These are phyloP conservation scores for Tetrapedia diversipes DNA, from an alignment of 2,888 invertebrate genomes.

Conservation along the genomic window DNA sequence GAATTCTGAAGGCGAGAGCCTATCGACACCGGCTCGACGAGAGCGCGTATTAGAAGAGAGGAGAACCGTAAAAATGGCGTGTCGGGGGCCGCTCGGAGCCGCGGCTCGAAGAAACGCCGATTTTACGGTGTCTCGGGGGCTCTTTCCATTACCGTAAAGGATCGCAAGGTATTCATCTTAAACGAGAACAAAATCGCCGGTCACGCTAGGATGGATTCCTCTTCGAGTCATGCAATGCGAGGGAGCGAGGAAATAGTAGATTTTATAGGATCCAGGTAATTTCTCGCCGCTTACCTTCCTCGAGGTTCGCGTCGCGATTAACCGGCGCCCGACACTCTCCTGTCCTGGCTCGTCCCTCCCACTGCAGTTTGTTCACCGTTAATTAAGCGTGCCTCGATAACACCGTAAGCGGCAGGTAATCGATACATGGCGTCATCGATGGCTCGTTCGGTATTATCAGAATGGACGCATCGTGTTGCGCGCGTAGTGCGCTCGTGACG, in stretches of 20 bases:
- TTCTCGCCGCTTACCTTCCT: slow-evolving; percentile 42
- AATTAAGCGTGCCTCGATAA: slow-evolving; percentile 69
- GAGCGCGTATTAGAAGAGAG: background rate
- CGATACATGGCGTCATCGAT: slow-evolving; percentile 66
- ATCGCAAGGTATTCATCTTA: slow-evolving; percentile 37
- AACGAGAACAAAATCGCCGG: slow-evolving; percentile 50
- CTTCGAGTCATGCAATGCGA: slow-evolving; percentile 14
- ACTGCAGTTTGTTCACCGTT: slow-evolving; percentile 64
- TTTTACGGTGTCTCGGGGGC: slow-evolving; percentile 44
- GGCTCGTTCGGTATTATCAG: slow-evolving; percentile 51
- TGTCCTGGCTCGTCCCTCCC: slow-evolving; percentile 48
- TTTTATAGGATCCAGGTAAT: slow-evolving; percentile 61
- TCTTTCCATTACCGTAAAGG: slow-evolving; percentile 47
- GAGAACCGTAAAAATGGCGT: slow-evolving; percentile 17
- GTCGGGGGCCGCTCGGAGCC: background rate
- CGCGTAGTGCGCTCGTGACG: too few relatives aligned
- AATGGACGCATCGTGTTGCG: too few relatives aligned
- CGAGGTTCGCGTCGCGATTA: slow-evolving; percentile 51
- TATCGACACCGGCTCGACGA: slow-evolving; percentile 9
- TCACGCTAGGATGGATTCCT: slow-evolving; percentile 47
- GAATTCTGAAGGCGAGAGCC: slow-evolving; percentile 14
- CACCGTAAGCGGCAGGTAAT: slow-evolving; percentile 64
- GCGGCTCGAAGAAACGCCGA: slow-evolving; percentile 41
- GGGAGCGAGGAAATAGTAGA: slow-evolving; percentile 41
- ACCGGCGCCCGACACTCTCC: slow-evolving; percentile 28